phyloP scores from a whole-genome alignment of 2,113 vertebrate species.

The Anas platyrhynchos region DNA sequence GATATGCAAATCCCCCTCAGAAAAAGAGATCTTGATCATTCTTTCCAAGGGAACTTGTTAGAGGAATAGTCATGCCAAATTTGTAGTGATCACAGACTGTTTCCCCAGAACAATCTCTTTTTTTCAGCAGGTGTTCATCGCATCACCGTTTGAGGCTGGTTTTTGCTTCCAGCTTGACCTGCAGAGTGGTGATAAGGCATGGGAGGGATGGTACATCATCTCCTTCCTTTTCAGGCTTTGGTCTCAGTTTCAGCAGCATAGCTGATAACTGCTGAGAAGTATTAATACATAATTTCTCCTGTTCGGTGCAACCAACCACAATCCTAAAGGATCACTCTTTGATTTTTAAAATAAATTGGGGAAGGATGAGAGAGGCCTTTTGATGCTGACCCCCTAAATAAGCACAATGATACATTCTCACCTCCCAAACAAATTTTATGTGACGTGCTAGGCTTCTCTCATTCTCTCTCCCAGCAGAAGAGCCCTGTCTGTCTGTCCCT shows the following conservation, averaged over 20 bases:
- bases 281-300: background rate
- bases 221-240: background rate
- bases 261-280: background rate
- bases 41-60: background rate
- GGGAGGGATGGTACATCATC: fast-evolving
- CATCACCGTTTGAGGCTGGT: fast-evolving
- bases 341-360: background rate
- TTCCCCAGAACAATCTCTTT: background rate
- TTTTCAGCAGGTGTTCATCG: background rate
- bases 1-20: background rate
- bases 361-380: background rate
- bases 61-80: background rate
- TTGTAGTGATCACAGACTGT: background rate
- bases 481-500: background rate
- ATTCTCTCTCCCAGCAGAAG: background rate
- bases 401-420: background rate
- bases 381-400: background rate
- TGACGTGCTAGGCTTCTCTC: background rate
- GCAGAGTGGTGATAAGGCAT: background rate
- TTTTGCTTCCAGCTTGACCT: background rate
- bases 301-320: background rate
- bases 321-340: background rate
- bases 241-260: background rate
- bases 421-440: background rate
- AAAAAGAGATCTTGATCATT: background rate